phyloP scores from a whole-genome alignment of 2,113 vertebrate species.

The Theristicus caerulescens region DNA sequence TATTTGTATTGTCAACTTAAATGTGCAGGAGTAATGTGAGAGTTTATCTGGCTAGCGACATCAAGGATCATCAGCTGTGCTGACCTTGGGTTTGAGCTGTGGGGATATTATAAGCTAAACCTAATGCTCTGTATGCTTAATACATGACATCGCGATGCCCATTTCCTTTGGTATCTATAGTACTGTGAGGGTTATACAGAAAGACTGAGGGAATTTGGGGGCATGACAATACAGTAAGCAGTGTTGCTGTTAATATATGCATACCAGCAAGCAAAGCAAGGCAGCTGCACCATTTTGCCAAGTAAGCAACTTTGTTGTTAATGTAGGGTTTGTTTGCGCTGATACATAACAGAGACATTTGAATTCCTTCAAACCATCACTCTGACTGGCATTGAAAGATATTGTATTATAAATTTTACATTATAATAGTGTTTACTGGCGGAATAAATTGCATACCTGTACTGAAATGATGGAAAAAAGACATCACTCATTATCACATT shows the following conservation, averaged over 20 bases:
- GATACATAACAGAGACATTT: constrained; percentile 58
- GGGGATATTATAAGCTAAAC: not conserved
- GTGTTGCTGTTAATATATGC: not conserved
- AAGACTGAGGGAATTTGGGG: not conserved
- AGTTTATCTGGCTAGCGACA: not conserved
- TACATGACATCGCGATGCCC: rapidly evolving
- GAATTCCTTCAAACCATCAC: constrained; percentile 58
- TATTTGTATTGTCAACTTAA: constrained; percentile 44
- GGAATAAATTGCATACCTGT: constrained; percentile 65
- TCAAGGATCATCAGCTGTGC: not conserved
- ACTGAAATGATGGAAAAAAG: constrained; percentile 56
- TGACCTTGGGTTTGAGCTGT: not conserved
- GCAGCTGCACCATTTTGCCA: constrained; percentile 38
- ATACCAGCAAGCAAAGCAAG: not conserved
- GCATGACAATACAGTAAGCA: not conserved
- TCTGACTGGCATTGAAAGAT: constrained; percentile 66
- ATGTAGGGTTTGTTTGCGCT: constrained; percentile 62
- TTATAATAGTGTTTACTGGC: constrained; percentile 71
- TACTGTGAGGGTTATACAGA: not conserved
- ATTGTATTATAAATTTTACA: constrained; percentile 72
- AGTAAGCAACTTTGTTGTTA: constrained; percentile 62
- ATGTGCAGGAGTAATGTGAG: not conserved
- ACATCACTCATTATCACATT: constrained; percentile 61
- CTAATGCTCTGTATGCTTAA: not conserved
- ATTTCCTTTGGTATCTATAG: not conserved